Evolutionary conservation across 2,797 vertebrate genomes (phyloP).

Genomic region (Molossus molossus): DNA sequence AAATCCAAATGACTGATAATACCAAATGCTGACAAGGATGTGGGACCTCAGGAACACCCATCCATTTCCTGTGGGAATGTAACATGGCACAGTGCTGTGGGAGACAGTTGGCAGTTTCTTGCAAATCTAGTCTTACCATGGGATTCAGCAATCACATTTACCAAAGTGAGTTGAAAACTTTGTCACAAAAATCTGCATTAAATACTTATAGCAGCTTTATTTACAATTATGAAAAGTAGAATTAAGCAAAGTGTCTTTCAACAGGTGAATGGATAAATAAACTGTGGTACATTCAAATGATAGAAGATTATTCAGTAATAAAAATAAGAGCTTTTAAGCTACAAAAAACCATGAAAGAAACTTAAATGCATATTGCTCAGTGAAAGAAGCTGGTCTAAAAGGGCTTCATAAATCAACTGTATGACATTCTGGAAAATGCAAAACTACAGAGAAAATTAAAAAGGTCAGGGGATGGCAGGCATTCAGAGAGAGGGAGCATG

Average conservation of each 20-base stretch:
- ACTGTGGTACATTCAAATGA: not conserved
- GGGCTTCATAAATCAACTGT: not conserved
- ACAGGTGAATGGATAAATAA: not conserved
- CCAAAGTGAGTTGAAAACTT: not conserved
- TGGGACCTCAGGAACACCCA: not conserved
- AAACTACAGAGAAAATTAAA: not conserved
- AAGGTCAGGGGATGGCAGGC: not conserved
- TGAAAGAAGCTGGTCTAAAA: not conserved
- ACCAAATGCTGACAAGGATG: not conserved
- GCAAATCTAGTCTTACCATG: not conserved
- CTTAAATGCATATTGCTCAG: not conserved
- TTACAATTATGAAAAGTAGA: not conserved
- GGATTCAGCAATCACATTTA: not conserved
- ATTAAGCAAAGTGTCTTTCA: not conserved
- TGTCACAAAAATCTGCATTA: not conserved
- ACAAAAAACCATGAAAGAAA: not conserved
- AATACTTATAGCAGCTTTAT: not conserved
- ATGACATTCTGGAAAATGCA: not conserved
- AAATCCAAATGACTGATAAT: not conserved
- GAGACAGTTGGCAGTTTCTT: not conserved
- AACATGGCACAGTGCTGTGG: not conserved
- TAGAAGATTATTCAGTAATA: not conserved
- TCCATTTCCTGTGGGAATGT: no score
- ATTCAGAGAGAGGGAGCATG: not conserved
- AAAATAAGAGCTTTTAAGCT: not conserved